Percentiles rank a stretch among this genome's conserved stretches.
Evolutionary conservation across 1,140 invertebrate species (phyloP).

Genomic region (Acyrthosiphon pisum): DNA sequence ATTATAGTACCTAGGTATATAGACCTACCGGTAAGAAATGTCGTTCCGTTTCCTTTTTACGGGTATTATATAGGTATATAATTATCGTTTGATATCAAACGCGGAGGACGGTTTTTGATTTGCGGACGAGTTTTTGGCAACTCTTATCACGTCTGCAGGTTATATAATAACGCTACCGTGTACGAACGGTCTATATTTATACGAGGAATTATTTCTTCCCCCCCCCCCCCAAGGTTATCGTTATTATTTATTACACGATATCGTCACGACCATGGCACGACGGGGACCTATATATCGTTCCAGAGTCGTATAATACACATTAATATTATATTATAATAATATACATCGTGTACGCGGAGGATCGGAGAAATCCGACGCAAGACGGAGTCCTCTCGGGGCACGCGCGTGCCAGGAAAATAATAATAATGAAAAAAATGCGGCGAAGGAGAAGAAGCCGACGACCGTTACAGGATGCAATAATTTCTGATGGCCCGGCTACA

Average conservation of each 20-base stretch:
- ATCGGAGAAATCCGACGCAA: background rate
- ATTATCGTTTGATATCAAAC: background rate
- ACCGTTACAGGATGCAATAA: background rate
- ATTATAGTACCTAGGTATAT: no score
- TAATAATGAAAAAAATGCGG: background rate
- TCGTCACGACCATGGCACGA: no score
- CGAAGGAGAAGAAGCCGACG: background rate
- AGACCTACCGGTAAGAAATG: no score
- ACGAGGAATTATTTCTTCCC: background rate
- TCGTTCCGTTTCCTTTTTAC: background rate
- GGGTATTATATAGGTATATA: no score
- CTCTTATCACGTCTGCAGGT: background rate
- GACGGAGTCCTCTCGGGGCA: background rate
- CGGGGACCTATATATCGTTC: background rate
- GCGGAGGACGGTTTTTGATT: background rate
- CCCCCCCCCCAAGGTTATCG: background rate
- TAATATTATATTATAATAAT: no score
- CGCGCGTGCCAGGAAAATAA: background rate
- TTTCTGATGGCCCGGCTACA: background rate
- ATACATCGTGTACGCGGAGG: background rate
- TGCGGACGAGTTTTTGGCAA: background rate
- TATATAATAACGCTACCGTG: background rate
- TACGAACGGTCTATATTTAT: background rate
- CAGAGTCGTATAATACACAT: background rate
- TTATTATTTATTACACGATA: constrained; percentile 1